Conservation (phyloP, 2,888 invertebrate genomes). For the Sicus ferrugineus region DNA sequence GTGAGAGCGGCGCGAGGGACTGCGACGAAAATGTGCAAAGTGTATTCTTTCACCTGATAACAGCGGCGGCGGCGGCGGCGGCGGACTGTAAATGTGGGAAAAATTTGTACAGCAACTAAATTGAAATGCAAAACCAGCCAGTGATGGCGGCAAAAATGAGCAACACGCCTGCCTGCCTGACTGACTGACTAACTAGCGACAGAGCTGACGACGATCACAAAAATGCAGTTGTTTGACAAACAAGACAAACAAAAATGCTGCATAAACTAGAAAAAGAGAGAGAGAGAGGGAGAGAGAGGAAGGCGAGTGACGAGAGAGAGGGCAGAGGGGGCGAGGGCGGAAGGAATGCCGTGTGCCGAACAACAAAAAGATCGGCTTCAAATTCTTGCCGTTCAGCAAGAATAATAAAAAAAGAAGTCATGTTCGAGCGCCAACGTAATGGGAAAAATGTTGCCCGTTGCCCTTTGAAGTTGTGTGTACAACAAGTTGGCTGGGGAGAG, state of each 20-base stretch:
- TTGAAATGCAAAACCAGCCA: conserved; percentile 57
- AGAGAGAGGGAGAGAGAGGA: background rate
- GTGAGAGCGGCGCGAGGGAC: background rate
- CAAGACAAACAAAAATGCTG: background rate
- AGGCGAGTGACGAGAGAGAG: background rate
- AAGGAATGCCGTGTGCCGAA: no score
- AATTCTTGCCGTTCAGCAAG: conserved; percentile 34
- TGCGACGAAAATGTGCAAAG: conserved; percentile 32
- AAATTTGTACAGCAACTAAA: conserved; percentile 51
- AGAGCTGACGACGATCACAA: conserved; percentile 29
- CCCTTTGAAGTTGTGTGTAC: conserved; percentile 35
- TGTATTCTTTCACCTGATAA: conserved; percentile 42
- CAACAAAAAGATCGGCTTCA: conserved; percentile 1
- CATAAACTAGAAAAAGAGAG: conserved; percentile 1
- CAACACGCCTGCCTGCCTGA: no score
- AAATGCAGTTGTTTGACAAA: conserved; percentile 11
- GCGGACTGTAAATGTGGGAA: conserved; percentile 53
- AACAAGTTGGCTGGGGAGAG: conserved; percentile 30
- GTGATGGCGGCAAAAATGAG: conserved; percentile 1
- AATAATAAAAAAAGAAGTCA: conserved; percentile 33
- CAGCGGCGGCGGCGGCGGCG: conserved; percentile 8
- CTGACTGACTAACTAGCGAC: background rate
- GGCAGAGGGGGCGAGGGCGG: background rate
- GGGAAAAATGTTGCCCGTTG: conserved; percentile 25
- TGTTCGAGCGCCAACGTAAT: conserved; percentile 27